These are phyloP conservation scores for Aleiodes sp. DNA, from an alignment of 1,140 invertebrate genomes.

Conservation along the genomic window DNA sequence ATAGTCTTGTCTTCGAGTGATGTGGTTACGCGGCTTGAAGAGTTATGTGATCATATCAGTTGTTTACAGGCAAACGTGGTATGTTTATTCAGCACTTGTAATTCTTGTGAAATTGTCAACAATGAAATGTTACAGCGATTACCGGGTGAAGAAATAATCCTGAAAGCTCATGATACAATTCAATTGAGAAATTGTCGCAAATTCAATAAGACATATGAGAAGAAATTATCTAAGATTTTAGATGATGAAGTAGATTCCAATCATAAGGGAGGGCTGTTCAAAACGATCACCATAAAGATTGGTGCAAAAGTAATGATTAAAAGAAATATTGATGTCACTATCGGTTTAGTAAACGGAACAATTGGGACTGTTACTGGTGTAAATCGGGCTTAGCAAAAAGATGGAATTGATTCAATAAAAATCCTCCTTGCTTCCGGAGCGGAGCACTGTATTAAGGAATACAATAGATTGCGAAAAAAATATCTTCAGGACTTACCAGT, in stretches of 20 bases:
- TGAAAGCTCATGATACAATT: too few relatives aligned
- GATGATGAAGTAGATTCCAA: conserved; percentile 2
- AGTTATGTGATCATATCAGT: conserved; percentile 36
- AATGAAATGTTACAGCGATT: conserved; percentile 12
- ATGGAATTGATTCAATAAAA: conserved; percentile 52
- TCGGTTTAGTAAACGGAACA: conserved; percentile 48
- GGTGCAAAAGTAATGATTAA: conserved; percentile 48
- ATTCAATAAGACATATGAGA: conserved; percentile 1
- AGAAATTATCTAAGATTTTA: conserved; percentile 4
- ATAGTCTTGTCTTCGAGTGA: too few relatives aligned
- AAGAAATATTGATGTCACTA: conserved; percentile 50
- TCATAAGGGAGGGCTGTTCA: conserved; percentile 18
- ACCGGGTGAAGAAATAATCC: too few relatives aligned
- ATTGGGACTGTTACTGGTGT: conserved; percentile 40
- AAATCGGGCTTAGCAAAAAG: conserved; percentile 46
- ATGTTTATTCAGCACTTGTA: conserved; percentile 16
- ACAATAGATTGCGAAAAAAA: conserved; percentile 44
- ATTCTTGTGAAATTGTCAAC: conserved; percentile 11
- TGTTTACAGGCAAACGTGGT: conserved; percentile 31
- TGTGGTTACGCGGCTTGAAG: conserved; percentile 19
- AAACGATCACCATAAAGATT: conserved; percentile 45
- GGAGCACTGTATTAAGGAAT: conserved; percentile 44
- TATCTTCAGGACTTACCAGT: conserved; percentile 36
- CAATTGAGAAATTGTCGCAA: background rate
- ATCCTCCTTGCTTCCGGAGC: conserved; percentile 42